Conservation (phyloP, 2,888 invertebrate species). For the Arctia plantaginis region DNA sequence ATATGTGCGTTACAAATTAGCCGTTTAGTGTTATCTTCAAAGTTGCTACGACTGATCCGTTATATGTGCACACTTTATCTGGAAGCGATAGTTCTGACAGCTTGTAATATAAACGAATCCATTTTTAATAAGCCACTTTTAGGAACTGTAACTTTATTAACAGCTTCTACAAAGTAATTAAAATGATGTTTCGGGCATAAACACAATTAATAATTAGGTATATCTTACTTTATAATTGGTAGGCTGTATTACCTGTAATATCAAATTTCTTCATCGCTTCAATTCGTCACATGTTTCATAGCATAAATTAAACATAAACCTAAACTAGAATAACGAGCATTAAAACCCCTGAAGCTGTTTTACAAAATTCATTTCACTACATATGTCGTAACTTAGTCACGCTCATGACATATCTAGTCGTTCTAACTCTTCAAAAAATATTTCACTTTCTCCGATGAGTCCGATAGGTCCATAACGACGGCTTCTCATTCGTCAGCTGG, state of each 20-base stretch:
- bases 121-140: neutral
- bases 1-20: slow-evolving; percentile 77
- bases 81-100: slow-evolving; percentile 52
- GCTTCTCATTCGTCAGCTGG: slow-evolving; percentile 77
- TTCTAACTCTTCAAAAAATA: slow-evolving; percentile 48
- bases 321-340: neutral
- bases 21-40: slow-evolving; percentile 78
- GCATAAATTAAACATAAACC: neutral
- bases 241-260: neutral
- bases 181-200: too few relatives aligned
- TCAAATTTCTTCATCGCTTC: too few relatives aligned
- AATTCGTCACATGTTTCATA: neutral
- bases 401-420: slow-evolving; percentile 49
- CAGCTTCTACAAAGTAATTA: neutral
- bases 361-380: slow-evolving; percentile 22
- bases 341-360: slow-evolving; percentile 1
- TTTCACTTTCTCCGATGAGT: slow-evolving; percentile 82
- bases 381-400: slow-evolving; percentile 19
- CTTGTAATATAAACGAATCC: slow-evolving; percentile 21
- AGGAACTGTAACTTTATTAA: neutral
- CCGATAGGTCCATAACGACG: slow-evolving; percentile 67
- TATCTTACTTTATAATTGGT: neutral
- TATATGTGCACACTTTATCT: slow-evolving; percentile 53
- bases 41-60: slow-evolving; percentile 53
- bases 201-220: neutral